These are phyloP conservation scores for Cephalopterus ornatus DNA, from an alignment of 2,113 vertebrate species.

Conservation along the genomic window DNA sequence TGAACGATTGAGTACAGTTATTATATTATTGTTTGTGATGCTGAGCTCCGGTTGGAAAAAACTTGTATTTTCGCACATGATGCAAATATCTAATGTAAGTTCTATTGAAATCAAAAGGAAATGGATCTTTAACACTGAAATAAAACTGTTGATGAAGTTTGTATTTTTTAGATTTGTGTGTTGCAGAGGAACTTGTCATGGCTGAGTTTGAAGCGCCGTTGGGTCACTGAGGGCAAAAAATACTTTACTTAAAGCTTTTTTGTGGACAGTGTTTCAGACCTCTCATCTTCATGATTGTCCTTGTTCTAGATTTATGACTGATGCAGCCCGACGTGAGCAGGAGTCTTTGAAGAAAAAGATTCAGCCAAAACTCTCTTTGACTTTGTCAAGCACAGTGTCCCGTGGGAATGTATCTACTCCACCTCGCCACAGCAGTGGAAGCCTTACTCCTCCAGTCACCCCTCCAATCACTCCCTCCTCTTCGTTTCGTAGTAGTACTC, in stretches of 20 bases:
- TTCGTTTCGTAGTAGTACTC: constrained; percentile 95
- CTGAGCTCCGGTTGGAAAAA: background rate
- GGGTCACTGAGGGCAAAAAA: background rate
- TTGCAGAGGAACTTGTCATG: background rate
- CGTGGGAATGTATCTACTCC: constrained; percentile 92
- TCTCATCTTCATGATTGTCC: background rate
- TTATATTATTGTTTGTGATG: background rate
- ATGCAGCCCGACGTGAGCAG: constrained; percentile 93
- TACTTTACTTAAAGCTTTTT: background rate
- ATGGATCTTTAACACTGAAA: background rate
- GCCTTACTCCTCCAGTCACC: constrained; percentile 97
- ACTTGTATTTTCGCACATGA: background rate
- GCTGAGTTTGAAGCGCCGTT: background rate
- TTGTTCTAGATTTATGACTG: constrained; percentile 92
- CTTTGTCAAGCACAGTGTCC: constrained; percentile 85
- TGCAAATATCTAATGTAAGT: background rate
- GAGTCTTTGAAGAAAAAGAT: constrained; percentile 93
- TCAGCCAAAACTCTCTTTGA: constrained; percentile 92
- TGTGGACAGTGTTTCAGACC: background rate
- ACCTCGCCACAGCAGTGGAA: constrained; percentile 92
- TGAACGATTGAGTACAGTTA: background rate
- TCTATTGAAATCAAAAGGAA: background rate
- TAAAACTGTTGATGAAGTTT: background rate
- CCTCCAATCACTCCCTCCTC: constrained; percentile 97
- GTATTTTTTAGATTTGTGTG: background rate